phyloP scores from a whole-genome alignment of 2,888 invertebrate species.

The Aphodius sticticus region DNA sequence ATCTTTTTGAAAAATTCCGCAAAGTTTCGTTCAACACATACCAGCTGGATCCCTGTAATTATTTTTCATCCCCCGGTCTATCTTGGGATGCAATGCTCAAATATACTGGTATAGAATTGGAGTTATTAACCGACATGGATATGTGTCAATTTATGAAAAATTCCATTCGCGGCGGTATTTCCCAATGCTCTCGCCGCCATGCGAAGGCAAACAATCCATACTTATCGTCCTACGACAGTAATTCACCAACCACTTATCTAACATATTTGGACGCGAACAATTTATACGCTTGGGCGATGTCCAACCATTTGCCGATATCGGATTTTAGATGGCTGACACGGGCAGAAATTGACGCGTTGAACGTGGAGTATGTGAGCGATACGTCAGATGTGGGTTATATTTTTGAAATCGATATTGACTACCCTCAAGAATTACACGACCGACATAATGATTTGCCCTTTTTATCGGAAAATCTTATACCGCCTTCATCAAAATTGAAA shows the following conservation, averaged over 20 bases:
- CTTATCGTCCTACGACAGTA: conserved; percentile 47
- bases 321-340: conserved; percentile 19
- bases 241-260: conserved; percentile 43
- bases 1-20: no score
- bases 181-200: conserved; percentile 46
- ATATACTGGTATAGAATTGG: conserved; percentile 42
- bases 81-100: no score
- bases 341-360: conserved; percentile 22
- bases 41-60: no score
- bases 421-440: conserved; percentile 45
- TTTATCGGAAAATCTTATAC: conserved; percentile 44
- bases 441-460: conserved; percentile 47
- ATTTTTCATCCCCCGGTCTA: no score
- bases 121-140: conserved; percentile 52
- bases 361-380: conserved; percentile 8
- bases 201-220: conserved; percentile 54
- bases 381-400: conserved; percentile 24
- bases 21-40: no score
- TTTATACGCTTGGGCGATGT: conserved; percentile 47
- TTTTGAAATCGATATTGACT: conserved; percentile 48
- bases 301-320: conserved; percentile 16
- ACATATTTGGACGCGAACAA: conserved; percentile 52
- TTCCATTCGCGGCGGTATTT: conserved; percentile 38
- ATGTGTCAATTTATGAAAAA: conserved; percentile 49
- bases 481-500: conserved; percentile 34